Base-by-base conservation (phyloP, 2,797 vertebrate species). In the Acipenser transmontanus region DNA sequence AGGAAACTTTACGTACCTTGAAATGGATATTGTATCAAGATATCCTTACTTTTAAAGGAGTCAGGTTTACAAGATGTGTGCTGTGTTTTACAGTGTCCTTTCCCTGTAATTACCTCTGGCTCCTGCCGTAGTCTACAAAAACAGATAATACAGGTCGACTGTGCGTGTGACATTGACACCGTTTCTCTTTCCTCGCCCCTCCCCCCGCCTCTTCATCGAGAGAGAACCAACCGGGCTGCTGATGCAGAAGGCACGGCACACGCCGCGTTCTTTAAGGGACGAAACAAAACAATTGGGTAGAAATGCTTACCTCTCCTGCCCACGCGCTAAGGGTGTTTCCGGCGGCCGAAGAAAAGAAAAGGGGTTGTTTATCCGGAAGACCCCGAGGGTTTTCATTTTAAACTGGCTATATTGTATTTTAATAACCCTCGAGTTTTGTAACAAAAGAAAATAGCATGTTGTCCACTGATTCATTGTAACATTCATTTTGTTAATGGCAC, bases 171-270 rank as follows among this genome's bases (percentile, higher is more conserved):
- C 81, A 69, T 78, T 80, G 82, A 83, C 71, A n/a, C 62, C 52
- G 69, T 69, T 17, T 17, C 63, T 67, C 79, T 81, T 81, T 74
- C 69, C 68, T 50, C 69, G 13, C 52, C 71, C 12, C 68, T 11
- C 1, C 49, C 12, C 64, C 66, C 72, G 68, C 78, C 79, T 47
- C 49, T 52, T 68, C 48, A 6, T 10, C 2, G 7, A 1, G 14
- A 1, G 50, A n/a, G 49, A 12, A 34, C 87, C 83, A 90, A 90
- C 87, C 71, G 71, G 47, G 65, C 1, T 50, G 61, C 20, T 48
- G 49, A 47, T 11, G 3, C 13, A 60, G 54, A 48, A 47, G 54
- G 17, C 48, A 17, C 61, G 66, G 50, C 20, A n/a, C 9, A 11
- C 59, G 59, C 59, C 34, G 34, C 34, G 34, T 34, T 34, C 34